phyloP scores from a whole-genome alignment of 2,888 invertebrate species.

The Hermodice carunculata region DNA sequence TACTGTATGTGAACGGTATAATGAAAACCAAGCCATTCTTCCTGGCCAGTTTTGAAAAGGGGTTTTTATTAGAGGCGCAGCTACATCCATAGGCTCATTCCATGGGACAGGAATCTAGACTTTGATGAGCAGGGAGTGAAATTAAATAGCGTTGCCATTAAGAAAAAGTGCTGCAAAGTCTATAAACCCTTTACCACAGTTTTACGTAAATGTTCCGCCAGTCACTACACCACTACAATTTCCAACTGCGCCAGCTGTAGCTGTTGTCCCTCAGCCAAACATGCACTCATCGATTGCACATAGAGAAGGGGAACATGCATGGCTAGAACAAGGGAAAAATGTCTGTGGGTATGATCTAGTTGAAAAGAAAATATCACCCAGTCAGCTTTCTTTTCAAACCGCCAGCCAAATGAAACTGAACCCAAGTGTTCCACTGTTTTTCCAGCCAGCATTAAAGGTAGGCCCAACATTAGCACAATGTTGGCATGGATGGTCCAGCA shows the following conservation, averaged over 20 bases:
- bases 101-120: constrained; percentile 16
- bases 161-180: background rate
- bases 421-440: background rate
- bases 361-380: background rate
- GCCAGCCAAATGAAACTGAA: background rate
- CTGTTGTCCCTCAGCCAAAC: background rate
- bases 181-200: background rate
- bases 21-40: background rate
- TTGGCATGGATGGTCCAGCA: too few relatives aligned
- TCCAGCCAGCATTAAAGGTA: background rate
- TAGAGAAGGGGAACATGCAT: background rate
- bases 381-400: background rate
- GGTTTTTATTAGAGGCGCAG: background rate
- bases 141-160: background rate
- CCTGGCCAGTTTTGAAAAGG: background rate
- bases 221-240: background rate
- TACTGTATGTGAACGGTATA: background rate
- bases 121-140: too few relatives aligned
- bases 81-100: background rate
- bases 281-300: background rate
- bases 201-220: background rate
- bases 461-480: too few relatives aligned
- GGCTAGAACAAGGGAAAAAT: background rate
- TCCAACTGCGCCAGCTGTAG: background rate
- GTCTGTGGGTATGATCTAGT: background rate